Base-by-base conservation (phyloP, 2,888 invertebrate genomes). In the Coecobrya sp. region DNA sequence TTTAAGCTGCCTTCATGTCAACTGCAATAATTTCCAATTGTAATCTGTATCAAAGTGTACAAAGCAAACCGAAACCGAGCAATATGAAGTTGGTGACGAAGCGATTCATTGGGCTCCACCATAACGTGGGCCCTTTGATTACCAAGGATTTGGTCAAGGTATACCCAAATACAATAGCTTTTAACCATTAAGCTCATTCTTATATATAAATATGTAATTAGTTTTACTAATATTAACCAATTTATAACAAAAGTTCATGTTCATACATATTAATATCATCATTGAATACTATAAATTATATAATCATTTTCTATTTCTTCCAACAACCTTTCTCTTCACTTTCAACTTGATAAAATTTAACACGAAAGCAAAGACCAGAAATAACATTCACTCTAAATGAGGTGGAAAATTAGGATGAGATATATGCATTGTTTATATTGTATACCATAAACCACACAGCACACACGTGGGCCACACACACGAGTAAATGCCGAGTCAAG, bases 31-130 rank as follows among this genome's bases (percentile, higher is more conserved):
- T 91, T 87, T 91, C 91, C 81, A 91, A 91, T 91, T 91, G 86
- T 82, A 91, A 91, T 86, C 86, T 91, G 91, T 91, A 91, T 91
- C 87, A 89, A 92, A 92, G 89, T 92, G 89, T 92, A 92, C 89
- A 86, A 90, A 92, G 91, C 81, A 95, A 91, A 91, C 91, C 91
- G 86, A 91, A 91, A 91, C 82, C 30, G 82, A 87, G 85, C 84
- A 93, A 88, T 84, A 97, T 98, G 96, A 98, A 98, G 97, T 97
- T 98, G 97, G 97, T 98, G 96, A 98, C 98, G 95, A 98, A 98
- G 96, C 97, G 98, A 95, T 98, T 98, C 96, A 98, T 98, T 96
- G 98, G 98, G 96, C 97, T 98, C 96, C 98, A 98, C 96, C 98
- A 98, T 96, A 98, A 98, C 98, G 96, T 98, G 95, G 97, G 98